Percentiles rank a stretch among this genome's conserved stretches.
Conservation (phyloP, 2,113 vertebrate species). For the Narcine bancroftii region DNA sequence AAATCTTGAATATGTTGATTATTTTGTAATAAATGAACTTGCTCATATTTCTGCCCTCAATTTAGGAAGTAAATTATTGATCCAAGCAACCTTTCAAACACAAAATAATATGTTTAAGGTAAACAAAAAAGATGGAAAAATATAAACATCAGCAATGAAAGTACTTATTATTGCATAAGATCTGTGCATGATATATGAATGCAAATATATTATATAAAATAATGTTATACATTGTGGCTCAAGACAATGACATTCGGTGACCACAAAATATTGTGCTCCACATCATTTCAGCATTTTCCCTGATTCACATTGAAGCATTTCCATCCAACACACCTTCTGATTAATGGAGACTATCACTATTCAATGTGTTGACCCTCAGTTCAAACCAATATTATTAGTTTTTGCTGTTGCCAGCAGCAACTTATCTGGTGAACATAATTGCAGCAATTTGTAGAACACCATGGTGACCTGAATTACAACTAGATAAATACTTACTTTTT, state of each 20-base stretch:
- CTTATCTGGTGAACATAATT: slow-evolving; percentile 38
- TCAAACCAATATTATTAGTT: slow-evolving; percentile 38
- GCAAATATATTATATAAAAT: not conserved
- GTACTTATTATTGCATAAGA: not conserved
- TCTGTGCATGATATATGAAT: not conserved
- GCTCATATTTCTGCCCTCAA: not conserved
- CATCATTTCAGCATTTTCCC: slow-evolving; percentile 4
- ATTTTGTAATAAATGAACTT: not conserved
- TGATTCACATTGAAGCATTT: not conserved
- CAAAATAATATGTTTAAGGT: not conserved
- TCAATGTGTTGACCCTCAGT: slow-evolving; percentile 34
- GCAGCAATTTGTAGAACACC: slow-evolving; percentile 36
- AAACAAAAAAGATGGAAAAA: not conserved
- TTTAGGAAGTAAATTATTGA: not conserved
- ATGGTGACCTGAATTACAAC: slow-evolving; percentile 37
- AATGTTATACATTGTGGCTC: not conserved
- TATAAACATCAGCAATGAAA: not conserved
- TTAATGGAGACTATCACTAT: slow-evolving; percentile 37
- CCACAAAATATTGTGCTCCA: not conserved
- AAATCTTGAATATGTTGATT: not conserved
- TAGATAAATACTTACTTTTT: slow-evolving; percentile 36
- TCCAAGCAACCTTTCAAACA: not conserved
- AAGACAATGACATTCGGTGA: not conserved
- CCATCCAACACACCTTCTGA: slow-evolving; percentile 34
- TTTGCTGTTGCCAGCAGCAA: slow-evolving; percentile 32